These are phyloP conservation scores for Phaedon cochleariae DNA, from an alignment of 2,888 invertebrate species.

Conservation along the genomic window DNA sequence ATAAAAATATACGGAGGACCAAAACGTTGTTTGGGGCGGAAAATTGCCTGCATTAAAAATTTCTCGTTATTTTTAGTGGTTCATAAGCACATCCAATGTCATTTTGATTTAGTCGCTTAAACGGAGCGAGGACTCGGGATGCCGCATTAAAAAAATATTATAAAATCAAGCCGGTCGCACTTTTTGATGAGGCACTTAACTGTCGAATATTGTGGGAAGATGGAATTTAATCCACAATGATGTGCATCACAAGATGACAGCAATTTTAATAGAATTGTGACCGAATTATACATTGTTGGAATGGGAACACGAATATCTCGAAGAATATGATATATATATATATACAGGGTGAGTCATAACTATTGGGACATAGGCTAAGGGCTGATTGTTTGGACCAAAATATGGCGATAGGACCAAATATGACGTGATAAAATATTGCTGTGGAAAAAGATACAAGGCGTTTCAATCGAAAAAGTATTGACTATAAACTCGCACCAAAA, in stretches of 20 bases:
- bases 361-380: no score
- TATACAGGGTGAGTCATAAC: no score
- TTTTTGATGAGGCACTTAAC: slow-evolving; percentile 5
- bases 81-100: slow-evolving; percentile 11
- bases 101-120: slow-evolving; percentile 19
- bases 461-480: no score
- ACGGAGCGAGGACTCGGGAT: slow-evolving; percentile 12
- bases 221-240: slow-evolving; percentile 11
- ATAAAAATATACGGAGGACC: no score
- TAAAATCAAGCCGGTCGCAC: slow-evolving; percentile 6
- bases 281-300: slow-evolving; percentile 19
- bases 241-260: slow-evolving; percentile 12
- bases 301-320: neutral
- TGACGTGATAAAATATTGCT: no score
- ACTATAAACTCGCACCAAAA: no score
- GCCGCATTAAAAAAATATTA: slow-evolving; percentile 6
- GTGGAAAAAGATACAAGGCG: no score
- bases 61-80: neutral
- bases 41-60: neutral
- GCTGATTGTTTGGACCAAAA: no score
- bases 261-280: slow-evolving; percentile 24
- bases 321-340: no score
- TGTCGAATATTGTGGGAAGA: slow-evolving; percentile 15
- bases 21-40: neutral
- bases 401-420: no score